Conservation (phyloP, 2,888 invertebrate genomes). For the Eudasyphora cyanicolor region DNA sequence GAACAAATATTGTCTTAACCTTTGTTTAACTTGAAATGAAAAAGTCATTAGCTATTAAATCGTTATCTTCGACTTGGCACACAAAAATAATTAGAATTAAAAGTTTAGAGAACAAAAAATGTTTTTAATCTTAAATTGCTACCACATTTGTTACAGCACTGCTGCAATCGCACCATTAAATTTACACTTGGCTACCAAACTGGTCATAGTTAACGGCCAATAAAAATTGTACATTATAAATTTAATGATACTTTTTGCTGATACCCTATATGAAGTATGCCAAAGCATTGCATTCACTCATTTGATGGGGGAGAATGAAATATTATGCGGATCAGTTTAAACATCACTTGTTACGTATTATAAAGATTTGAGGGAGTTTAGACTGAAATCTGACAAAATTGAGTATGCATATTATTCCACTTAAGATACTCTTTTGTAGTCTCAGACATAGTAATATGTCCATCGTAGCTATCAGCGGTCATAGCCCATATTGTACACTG, state of each 20-base stretch:
- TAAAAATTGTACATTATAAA: conserved; percentile 7
- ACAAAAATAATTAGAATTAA: conserved; percentile 27
- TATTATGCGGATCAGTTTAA: background rate
- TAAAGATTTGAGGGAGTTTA: too few species aligned
- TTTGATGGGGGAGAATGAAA: background rate
- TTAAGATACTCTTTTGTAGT: too few species aligned
- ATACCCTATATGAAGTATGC: background rate
- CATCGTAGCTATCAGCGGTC: too few species aligned
- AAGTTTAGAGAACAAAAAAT: conserved; percentile 20
- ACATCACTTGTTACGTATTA: too few species aligned
- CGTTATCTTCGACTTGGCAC: conserved; percentile 3
- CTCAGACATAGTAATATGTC: too few species aligned
- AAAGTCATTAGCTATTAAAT: conserved; percentile 23
- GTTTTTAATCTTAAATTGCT: conserved; percentile 48
- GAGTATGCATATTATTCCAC: too few species aligned
- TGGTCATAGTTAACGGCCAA: conserved; percentile 1
- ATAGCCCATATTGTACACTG: too few species aligned
- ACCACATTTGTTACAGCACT: conserved; percentile 40
- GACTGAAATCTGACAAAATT: too few species aligned
- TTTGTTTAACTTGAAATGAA: background rate
- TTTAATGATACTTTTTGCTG: background rate
- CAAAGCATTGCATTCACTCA: background rate
- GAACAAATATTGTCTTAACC: conserved; percentile 26
- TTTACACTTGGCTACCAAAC: background rate
- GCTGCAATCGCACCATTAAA: background rate